Evolutionary conservation across 2,888 invertebrate species (phyloP).

Genomic region (Andrena bucephala): DNA sequence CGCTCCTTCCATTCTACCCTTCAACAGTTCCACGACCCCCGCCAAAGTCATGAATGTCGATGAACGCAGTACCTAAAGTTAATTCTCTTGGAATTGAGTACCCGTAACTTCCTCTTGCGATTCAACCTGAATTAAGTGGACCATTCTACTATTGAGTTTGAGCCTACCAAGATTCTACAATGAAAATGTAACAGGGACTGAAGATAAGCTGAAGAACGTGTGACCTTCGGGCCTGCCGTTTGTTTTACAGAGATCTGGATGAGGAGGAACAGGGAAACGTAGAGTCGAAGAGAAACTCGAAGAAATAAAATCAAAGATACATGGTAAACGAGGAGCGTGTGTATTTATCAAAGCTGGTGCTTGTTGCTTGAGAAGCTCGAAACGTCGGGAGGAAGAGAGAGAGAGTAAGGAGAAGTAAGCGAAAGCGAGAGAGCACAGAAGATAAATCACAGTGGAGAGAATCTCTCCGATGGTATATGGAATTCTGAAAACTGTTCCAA

Average conservation of each 20-base stretch:
- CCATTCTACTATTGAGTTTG: too few species aligned
- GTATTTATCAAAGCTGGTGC: conserved; percentile 25
- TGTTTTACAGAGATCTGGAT: background rate
- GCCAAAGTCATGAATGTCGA: too few species aligned
- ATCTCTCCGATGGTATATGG: background rate
- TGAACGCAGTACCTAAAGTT: too few species aligned
- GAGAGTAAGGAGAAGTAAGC: background rate
- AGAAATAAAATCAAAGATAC: conserved; percentile 1
- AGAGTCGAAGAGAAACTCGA: background rate
- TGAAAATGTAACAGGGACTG: too few species aligned
- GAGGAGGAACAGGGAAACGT: background rate
- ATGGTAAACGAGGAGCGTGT: conserved; percentile 4
- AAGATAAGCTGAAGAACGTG: too few species aligned
- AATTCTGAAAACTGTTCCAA: background rate
- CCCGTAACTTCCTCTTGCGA: too few species aligned
- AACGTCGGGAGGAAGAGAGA: background rate
- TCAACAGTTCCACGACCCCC: too few species aligned
- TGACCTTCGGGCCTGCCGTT: background rate
- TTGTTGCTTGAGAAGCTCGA: background rate
- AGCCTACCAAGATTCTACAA: too few species aligned
- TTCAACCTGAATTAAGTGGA: too few species aligned
- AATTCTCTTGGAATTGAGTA: too few species aligned
- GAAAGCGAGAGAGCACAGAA: background rate
- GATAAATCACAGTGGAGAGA: background rate
- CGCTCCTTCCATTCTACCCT: too few species aligned